Evolutionary conservation across 2,888 invertebrate species (phyloP).

Genomic region (Patella caerulea): DNA sequence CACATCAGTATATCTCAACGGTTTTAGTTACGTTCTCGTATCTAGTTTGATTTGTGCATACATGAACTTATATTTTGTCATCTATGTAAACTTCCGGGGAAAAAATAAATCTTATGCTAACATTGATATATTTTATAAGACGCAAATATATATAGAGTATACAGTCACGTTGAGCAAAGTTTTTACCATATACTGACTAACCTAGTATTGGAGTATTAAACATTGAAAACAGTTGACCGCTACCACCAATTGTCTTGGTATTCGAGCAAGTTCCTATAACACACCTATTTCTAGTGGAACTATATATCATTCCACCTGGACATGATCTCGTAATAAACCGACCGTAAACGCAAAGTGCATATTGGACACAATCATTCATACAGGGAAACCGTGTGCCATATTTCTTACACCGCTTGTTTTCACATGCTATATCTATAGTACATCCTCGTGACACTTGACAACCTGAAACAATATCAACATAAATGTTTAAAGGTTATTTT

Average conservation of each 20-base stretch:
- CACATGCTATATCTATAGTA: neutral
- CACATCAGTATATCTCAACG: no score
- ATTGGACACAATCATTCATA: constrained; percentile 27
- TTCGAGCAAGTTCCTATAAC: neutral
- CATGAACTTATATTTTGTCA: no score
- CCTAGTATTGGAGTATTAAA: no score
- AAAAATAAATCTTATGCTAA: no score
- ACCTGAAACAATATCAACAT: neutral
- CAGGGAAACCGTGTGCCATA: constrained; percentile 32
- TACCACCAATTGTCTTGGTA: neutral
- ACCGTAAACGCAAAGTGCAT: constrained; percentile 38
- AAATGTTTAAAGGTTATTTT: neutral
- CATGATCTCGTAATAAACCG: constrained; percentile 32
- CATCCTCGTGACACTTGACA: neutral
- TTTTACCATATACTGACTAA: no score
- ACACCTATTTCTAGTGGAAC: constrained; percentile 15
- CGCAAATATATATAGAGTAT: no score
- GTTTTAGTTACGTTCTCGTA: no score
- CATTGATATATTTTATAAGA: no score
- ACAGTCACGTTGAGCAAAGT: no score
- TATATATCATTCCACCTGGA: constrained; percentile 17
- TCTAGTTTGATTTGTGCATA: no score
- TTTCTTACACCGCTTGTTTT: constrained; percentile 20
- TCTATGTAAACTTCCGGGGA: no score
- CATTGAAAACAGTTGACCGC: no score